Conservation (phyloP, 2,113 vertebrate genomes). For the Ophthalmolycus amberensis region DNA sequence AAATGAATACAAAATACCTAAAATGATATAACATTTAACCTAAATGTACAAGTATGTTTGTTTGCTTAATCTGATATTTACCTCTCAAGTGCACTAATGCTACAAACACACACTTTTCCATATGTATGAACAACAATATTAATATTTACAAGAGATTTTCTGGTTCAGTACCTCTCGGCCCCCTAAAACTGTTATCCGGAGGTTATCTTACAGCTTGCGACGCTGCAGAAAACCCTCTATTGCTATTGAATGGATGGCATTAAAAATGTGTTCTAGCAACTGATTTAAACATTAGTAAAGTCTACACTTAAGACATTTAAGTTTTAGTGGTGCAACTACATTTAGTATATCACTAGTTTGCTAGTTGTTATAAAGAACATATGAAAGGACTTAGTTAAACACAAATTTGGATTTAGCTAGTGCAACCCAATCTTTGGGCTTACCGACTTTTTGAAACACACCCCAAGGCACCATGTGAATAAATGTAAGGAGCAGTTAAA, state of each 20-base stretch:
- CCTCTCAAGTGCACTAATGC: neutral
- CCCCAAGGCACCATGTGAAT: slow-evolving; percentile 3
- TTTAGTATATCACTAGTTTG: neutral
- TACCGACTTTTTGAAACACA: slow-evolving; percentile 18
- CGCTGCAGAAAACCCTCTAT: neutral
- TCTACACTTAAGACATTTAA: neutral
- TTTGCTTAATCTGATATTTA: neutral
- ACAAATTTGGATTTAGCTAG: slow-evolving; percentile 3
- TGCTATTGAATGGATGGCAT: neutral
- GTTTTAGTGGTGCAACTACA: neutral
- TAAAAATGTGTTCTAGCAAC: neutral
- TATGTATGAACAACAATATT: neutral
- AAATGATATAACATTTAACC: neutral
- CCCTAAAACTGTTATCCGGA: neutral
- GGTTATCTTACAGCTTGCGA: neutral
- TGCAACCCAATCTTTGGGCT: neutral
- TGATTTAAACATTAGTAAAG: neutral
- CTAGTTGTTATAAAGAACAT: neutral
- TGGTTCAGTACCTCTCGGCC: neutral
- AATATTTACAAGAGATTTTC: neutral
- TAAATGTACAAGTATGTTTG: neutral
- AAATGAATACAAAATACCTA: no score
- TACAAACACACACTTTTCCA: neutral
- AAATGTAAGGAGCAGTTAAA: slow-evolving; percentile 57
- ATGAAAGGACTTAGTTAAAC: neutral